Base-by-base conservation (phyloP, 2,888 invertebrate species). In the Mesochorus sp. region DNA sequence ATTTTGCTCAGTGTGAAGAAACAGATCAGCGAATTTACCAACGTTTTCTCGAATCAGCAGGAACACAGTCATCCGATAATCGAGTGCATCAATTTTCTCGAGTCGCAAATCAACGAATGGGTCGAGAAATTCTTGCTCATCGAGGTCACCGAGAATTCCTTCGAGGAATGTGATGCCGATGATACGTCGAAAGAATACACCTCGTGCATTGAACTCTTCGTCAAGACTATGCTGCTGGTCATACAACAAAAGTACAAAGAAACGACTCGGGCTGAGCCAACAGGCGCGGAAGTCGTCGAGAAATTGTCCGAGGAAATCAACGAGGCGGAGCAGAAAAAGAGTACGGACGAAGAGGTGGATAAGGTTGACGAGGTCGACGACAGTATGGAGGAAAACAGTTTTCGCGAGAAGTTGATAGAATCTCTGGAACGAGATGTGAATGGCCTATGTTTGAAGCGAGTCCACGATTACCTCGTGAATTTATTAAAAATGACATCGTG, bases 341-440 rank as follows among this genome's bases (percentile, higher is more conserved):
- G 8, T 4, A 91, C 91, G 76, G 90, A 91, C 8, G 90, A 83
- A 21, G 79, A 79, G 10, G 49, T 53, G 21, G 82, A 88, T 39
- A 88, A 91, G 28, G 89, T 89, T 19, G 91, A 92, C 49, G 91
- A 91, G 76, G 91, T 93, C 1, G 93, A 93, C 42, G 93, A 93
- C 55, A 91, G 92, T 42, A 85, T 94, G 8, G 92, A 93, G 87
- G 94, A 94, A 17, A 93, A 94, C 84, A 95, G 95, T 91, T 92
- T 97, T 53, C 95, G 94, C 83, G 92, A 93, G 70, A 92, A 93
- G 83, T 91, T 97, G 47, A 91, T 95, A 28, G 93, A 94, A 1
- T 94, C 94, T 83, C 87, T 97, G 5, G 90, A 92, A 0, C 89
- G 88, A 14, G 96, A 96, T 88, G 91, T 95, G 21, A 91, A 92